Evolutionary conservation across 2,888 invertebrate genomes (phyloP), one percentile per base, ranked within the genome.

Genomic region (Habrosyne pyritoides): DNA sequence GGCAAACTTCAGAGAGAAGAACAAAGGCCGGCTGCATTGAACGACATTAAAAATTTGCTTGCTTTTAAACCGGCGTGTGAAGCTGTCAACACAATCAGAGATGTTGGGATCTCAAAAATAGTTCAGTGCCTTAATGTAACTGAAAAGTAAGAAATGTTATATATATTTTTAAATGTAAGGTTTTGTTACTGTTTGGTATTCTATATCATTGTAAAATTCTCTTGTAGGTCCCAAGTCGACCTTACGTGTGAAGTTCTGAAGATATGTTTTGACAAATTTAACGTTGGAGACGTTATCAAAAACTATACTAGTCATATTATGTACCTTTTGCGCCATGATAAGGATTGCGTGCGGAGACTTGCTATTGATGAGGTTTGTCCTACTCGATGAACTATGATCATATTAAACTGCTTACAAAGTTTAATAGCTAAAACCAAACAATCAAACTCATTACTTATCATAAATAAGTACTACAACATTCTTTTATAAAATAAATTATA

Each of bases 271-370:
- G 91, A 94, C 10, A 94, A 94, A 67, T 87, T 96, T 65, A 90
- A 91, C 55, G 83, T 95, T 50, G 93, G 93, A n/a, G 93, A 94
- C 64, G 90, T 94, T 28, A 86, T 95, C 2, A 92, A 87, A 67
- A 91, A 93, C 54, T 95, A 95, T 73, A 94, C 94, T 21, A 84
- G 89, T 26, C 84, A 94, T 53, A 79, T 96, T 24, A 94, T 94
- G 84, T 92, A 93, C 64, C 93, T 95, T 46, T 84, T 97, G 42
- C 86, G 91, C 0, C 95, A 96, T 82, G 93, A 94, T 12, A 93
- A 93, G 65, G 72, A 91, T n/a, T 91, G 92, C 69, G 95, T 96
- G 0, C 94, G 95, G 56, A 86, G 91, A 60, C 89, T 95, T 68
- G 95, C 95, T 21, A 76, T 96, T 30, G 93, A 94, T 68, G 94